Base-by-base conservation (phyloP, 2,888 invertebrate genomes). In the Calephelis perditalis region DNA sequence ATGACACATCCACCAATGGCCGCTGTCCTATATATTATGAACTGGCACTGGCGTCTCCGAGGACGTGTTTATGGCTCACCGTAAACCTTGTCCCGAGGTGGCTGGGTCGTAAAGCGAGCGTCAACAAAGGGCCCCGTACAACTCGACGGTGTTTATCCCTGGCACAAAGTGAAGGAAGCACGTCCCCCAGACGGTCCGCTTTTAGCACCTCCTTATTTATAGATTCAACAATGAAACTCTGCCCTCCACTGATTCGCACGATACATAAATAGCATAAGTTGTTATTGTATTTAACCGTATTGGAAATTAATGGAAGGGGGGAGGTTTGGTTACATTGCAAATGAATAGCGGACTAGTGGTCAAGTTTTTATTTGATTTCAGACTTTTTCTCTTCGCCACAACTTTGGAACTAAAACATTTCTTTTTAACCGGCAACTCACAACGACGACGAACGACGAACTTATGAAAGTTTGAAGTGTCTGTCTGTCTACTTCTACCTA, bases 131-230 rank as follows among this genome's bases (percentile, higher is more conserved):
- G 81, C 80, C 76, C 74, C 81, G 82, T 81, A 79, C 77, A 75
- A 76, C 74, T 74, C 76, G 77, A 70, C 72, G 81, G 75, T 86
- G 84, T 88, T 87, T 89, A 86, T 84, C 84, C 84, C 84, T 81
- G 79, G 82, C 79, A 85, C 86, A 87, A 87, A 88, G 87, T 83
- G 75, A 73, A 86, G 88, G 88, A 88, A 86, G 81, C 86, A 79
- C 81, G 86, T 86, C 87, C 82, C 87, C 87, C 83, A 81, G 79
- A 73, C 78, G 74, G 84, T 78, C 81, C 85, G 86, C 87, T 88
- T 90, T 90, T 90, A 90, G 87, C 89, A 89, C 88, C 89, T 89
- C 82, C 84, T 81, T 88, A 90, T 88, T 90, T 89, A 86, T 88
- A 88, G 86, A 87, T 75, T 77, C 78, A 82, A 81, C 82, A 81